A percentile compares a stretch with the other conserved stretches of the same genome.
These are phyloP conservation scores for Todiramphus saurophagus DNA, from an alignment of 2,113 vertebrate genomes.

Conservation along the genomic window DNA sequence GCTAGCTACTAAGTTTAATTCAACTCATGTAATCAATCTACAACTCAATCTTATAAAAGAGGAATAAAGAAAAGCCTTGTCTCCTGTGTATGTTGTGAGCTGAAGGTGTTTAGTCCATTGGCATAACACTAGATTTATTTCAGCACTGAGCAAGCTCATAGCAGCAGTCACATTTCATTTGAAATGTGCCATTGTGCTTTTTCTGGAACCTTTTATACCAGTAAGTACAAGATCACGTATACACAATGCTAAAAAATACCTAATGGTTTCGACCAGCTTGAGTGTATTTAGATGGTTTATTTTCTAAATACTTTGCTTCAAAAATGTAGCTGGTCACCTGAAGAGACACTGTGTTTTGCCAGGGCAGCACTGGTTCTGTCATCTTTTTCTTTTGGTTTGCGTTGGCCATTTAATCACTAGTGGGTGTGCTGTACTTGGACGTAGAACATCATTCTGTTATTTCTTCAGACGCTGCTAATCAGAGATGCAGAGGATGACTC, in stretches of 20 bases:
- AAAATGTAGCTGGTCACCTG: not conserved
- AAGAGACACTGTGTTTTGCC: not conserved
- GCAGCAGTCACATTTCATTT: not conserved
- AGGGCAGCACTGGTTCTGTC: not conserved
- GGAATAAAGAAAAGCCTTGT: not conserved
- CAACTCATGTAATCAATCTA: not conserved
- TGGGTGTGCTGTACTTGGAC: not conserved
- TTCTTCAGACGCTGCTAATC: not conserved
- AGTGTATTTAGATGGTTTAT: not conserved
- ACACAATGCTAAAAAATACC: not conserved
- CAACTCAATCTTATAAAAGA: not conserved
- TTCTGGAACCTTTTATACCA: not conserved
- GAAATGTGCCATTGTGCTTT: not conserved
- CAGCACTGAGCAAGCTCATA: not conserved
- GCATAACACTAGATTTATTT: not conserved
- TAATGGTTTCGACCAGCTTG: not conserved
- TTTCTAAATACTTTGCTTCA: not conserved
- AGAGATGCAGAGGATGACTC: constrained; percentile 30
- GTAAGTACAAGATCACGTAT: not conserved
- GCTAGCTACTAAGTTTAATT: not conserved
- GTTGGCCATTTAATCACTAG: not conserved
- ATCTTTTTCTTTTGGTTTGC: not conserved
- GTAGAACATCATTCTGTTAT: not conserved
- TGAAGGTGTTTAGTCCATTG: not conserved
- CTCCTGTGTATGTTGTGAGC: not conserved